phyloP scores from a whole-genome alignment of 2,888 invertebrate genomes.

The Trichopria drosophilae region DNA sequence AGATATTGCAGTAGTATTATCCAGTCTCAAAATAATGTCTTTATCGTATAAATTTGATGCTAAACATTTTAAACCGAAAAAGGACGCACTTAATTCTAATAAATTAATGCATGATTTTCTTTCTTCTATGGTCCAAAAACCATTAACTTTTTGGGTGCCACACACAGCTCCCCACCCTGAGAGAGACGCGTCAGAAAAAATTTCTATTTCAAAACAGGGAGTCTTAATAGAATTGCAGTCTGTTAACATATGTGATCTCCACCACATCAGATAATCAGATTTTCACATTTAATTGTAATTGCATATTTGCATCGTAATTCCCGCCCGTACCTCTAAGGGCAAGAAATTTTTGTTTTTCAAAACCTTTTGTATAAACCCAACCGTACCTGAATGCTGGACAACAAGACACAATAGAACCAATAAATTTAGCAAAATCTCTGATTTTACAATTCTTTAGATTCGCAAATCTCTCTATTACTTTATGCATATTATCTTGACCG shows the following conservation, averaged over 20 bases:
- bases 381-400: conserved; percentile 1
- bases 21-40: conserved; percentile 33
- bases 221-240: too few relatives aligned
- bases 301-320: too few relatives aligned
- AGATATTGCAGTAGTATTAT: conserved; percentile 37
- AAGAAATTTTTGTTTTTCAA: too few relatives aligned
- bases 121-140: conserved; percentile 19
- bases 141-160: conserved; percentile 8
- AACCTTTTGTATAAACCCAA: background rate
- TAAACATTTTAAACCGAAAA: conserved; percentile 13
- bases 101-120: conserved; percentile 24
- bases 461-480: background rate
- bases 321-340: too few relatives aligned
- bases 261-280: too few relatives aligned
- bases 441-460: background rate
- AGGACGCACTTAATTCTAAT: conserved; percentile 29
- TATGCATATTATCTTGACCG: background rate
- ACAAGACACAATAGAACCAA: background rate
- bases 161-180: conserved; percentile 17
- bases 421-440: conserved; percentile 1
- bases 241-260: too few relatives aligned
- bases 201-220: background rate
- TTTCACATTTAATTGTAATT: too few relatives aligned
- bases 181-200: conserved; percentile 1
- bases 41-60: conserved; percentile 19